A percentile compares a stretch with the other conserved stretches of the same genome.
These are phyloP conservation scores for Gorsachius magnificus DNA, from an alignment of 2,797 vertebrate genomes.

Conservation along the genomic window DNA sequence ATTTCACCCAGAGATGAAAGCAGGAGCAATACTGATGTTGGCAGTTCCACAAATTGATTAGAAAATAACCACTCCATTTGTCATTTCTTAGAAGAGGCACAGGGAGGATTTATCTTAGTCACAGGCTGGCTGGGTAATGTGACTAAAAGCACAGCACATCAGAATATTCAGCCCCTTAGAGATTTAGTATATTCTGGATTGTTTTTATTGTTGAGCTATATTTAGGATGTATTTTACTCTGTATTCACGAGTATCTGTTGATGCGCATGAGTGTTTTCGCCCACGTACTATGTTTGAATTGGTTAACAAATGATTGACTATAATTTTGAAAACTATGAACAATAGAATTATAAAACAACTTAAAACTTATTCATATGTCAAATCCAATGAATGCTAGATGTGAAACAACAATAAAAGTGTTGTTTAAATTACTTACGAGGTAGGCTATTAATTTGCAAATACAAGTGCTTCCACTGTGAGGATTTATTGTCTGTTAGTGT, in stretches of 20 bases:
- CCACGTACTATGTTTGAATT: background rate
- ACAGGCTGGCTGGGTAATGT: background rate
- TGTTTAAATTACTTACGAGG: background rate
- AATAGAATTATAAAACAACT: background rate
- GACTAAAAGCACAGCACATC: background rate
- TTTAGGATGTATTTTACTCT: background rate
- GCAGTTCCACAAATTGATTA: conserved; percentile 21
- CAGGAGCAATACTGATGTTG: conserved; percentile 6
- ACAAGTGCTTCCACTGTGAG: background rate
- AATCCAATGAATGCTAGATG: background rate
- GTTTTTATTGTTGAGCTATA: background rate
- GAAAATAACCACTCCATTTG: background rate
- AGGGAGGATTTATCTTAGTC: conserved; percentile 17
- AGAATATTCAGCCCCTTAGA: background rate
- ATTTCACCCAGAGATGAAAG: background rate
- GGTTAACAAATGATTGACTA: background rate
- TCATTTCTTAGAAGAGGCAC: conserved; percentile 28
- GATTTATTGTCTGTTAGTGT: background rate
- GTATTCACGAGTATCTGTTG: background rate
- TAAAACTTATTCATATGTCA: background rate
- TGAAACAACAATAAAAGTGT: background rate
- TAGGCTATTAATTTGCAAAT: background rate
- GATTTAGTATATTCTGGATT: background rate
- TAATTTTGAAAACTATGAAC: background rate
- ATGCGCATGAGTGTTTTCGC: background rate